These are phyloP conservation scores for Prunella fulvescens DNA, from an alignment of 2,113 vertebrate genomes.

Conservation along the genomic window DNA sequence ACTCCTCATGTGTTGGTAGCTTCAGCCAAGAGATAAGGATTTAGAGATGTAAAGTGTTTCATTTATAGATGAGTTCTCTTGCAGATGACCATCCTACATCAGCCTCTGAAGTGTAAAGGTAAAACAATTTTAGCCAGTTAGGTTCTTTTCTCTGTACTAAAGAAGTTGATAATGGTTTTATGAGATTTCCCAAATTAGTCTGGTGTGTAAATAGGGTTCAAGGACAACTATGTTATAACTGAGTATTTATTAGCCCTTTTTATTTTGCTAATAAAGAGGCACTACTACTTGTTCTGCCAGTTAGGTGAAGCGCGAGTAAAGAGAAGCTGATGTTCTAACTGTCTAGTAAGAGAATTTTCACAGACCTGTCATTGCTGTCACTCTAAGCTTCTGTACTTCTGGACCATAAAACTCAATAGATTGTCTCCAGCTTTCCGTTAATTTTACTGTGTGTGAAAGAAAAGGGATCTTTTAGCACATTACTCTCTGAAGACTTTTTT, in stretches of 20 bases:
- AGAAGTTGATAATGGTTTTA: neutral
- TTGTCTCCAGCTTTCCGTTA: neutral
- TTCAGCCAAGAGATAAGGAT: neutral
- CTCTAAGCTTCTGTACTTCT: neutral
- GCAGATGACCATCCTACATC: neutral
- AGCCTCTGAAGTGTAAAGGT: neutral
- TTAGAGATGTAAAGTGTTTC: neutral
- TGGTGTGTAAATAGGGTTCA: neutral
- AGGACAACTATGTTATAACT: neutral
- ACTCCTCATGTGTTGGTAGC: neutral
- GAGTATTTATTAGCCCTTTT: neutral
- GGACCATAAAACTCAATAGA: neutral
- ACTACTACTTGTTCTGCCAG: neutral
- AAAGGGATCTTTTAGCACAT: neutral
- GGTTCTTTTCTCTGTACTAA: neutral
- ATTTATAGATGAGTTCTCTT: neutral
- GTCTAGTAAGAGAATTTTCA: neutral
- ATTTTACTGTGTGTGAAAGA: neutral
- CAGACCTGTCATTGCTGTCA: neutral
- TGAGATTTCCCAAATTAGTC: neutral
- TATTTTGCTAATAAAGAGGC: neutral
- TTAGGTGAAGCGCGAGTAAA: neutral
- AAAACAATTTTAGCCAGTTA: neutral
- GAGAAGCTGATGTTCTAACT: neutral
- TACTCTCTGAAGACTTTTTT: neutral